Conservation (phyloP, 2,888 invertebrate species). For the Hirtodrosophila confusa region DNA sequence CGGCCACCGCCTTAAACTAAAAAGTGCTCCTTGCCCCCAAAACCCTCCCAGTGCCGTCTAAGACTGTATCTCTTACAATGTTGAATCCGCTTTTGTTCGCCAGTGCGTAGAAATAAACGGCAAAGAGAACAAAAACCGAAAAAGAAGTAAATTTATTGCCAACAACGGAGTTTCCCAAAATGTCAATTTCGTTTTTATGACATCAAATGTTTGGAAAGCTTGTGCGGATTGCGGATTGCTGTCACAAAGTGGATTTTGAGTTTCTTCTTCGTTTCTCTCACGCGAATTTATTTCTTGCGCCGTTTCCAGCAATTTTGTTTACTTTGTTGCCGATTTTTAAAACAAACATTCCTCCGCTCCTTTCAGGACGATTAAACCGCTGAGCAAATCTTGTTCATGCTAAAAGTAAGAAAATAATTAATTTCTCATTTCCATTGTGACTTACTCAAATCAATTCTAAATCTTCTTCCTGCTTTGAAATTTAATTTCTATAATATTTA, state of each 20-base stretch:
- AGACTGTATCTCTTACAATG: constrained; percentile 63
- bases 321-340: constrained; percentile 49
- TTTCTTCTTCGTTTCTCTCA: constrained; percentile 21
- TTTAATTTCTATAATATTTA: too few species aligned
- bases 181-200: constrained; percentile 77
- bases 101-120: constrained; percentile 32
- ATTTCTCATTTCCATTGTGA: not conserved
- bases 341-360: not conserved
- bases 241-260: constrained; percentile 71
- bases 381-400: not conserved
- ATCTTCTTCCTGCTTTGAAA: too few species aligned
- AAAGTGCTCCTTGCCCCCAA: constrained; percentile 14
- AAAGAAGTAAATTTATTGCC: constrained; percentile 68
- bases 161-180: constrained; percentile 71
- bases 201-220: constrained; percentile 76
- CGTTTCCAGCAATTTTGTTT: constrained; percentile 20
- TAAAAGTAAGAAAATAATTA: not conserved
- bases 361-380: constrained; percentile 1
- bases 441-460: too few species aligned
- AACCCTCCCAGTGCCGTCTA: constrained; percentile 17
- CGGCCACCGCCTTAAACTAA: constrained; percentile 39
- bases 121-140: constrained; percentile 20
- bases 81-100: constrained; percentile 55
- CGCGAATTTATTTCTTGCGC: constrained; percentile 3
- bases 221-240: constrained; percentile 68